Conservation (phyloP, 2,888 invertebrate species). For the Lottia gigantea region DNA sequence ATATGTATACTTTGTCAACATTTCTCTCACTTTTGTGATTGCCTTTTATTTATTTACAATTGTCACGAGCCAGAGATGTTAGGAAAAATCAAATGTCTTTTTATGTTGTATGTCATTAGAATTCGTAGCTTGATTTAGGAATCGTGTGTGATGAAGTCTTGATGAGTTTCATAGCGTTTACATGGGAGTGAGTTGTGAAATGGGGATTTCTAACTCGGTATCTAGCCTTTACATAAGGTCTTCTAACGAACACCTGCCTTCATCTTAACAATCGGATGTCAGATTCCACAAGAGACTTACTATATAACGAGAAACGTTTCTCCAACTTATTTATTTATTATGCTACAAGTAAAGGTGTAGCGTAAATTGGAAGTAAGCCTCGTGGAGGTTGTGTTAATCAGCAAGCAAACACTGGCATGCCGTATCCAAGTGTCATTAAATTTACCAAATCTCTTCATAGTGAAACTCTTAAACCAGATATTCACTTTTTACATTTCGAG, state of each 20-base stretch:
- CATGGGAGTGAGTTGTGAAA: constrained; percentile 2
- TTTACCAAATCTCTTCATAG: constrained; percentile 7
- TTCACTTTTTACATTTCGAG: constrained; percentile 6
- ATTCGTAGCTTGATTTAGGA: not conserved
- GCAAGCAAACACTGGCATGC: constrained; percentile 8
- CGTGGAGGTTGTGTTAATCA: not conserved
- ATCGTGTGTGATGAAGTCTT: not conserved
- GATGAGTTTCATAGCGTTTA: not conserved
- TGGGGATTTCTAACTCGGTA: not conserved
- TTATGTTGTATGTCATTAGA: constrained; percentile 10
- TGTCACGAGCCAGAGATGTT: not conserved
- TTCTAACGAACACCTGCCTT: constrained; percentile 5
- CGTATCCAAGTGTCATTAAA: constrained; percentile 11
- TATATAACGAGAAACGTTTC: constrained; percentile 6
- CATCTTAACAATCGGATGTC: not conserved
- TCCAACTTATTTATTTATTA: constrained; percentile 6
- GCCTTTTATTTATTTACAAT: constrained; percentile 1
- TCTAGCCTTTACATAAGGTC: constrained; percentile 9
- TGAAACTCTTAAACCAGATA: not conserved
- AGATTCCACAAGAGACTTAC: constrained; percentile 3
- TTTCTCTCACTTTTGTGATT: not conserved
- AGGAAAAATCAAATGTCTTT: not conserved
- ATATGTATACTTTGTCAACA: too few relatives aligned
- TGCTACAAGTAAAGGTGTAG: constrained; percentile 9
- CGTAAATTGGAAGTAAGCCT: constrained; percentile 11